Conservation (phyloP, 2,888 invertebrate genomes). For the Xiphydria camelus region DNA sequence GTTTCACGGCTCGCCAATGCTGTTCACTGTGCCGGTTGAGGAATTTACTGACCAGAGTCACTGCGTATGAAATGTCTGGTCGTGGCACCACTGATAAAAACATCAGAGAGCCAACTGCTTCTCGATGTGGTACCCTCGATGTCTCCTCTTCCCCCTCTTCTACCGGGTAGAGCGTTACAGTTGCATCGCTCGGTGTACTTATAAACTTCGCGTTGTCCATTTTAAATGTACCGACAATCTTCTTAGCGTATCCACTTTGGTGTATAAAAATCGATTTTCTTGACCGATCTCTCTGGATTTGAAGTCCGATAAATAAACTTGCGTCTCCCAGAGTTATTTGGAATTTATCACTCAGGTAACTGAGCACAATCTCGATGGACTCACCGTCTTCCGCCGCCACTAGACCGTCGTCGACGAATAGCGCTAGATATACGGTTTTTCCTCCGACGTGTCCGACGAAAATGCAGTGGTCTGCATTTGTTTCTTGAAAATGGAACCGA, state of each 20-base stretch:
- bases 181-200: no score
- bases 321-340: not conserved
- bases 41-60: slow-evolving; percentile 7
- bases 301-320: not conserved
- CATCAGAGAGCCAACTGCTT: slow-evolving; percentile 3
- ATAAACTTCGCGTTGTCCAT: slow-evolving; percentile 5
- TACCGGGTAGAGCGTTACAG: not conserved
- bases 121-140: slow-evolving; percentile 1
- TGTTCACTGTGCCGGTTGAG: slow-evolving; percentile 1
- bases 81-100: slow-evolving; percentile 2
- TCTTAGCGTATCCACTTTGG: slow-evolving; percentile 2
- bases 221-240: no score
- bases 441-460: not conserved
- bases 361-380: not conserved
- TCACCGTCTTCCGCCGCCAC: not conserved
- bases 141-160: not conserved
- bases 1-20: slow-evolving; percentile 12
- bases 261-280: slow-evolving; percentile 4
- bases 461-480: not conserved
- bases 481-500: not conserved
- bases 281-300: not conserved
- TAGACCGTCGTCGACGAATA: not conserved
- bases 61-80: slow-evolving; percentile 11
- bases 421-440: not conserved
- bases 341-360: not conserved